phyloP scores from a whole-genome alignment of 2,113 vertebrate species.

The Castor canadensis region DNA sequence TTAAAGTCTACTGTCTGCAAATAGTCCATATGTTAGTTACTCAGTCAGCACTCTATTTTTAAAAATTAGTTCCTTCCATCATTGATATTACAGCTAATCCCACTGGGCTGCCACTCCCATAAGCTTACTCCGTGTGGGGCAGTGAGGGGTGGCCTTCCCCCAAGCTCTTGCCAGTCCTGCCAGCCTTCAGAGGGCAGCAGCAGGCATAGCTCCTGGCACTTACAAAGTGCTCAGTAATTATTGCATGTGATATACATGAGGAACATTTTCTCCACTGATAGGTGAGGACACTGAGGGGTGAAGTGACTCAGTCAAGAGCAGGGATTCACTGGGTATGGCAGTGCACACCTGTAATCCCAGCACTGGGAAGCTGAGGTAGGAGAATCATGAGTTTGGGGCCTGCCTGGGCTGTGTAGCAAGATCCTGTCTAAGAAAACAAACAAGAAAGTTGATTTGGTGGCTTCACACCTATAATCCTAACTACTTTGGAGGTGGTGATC shows the following conservation, averaged over 20 bases:
- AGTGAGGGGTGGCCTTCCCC: background rate
- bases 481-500: too few species aligned
- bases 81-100: background rate
- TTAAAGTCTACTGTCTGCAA: background rate
- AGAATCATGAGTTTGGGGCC: too few species aligned
- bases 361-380: too few species aligned
- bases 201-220: background rate
- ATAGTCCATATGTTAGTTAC: background rate
- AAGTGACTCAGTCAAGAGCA: background rate
- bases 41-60: background rate
- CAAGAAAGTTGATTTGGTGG: too few species aligned
- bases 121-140: background rate
- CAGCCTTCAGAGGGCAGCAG: background rate
- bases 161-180: background rate
- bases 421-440: too few species aligned
- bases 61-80: background rate
- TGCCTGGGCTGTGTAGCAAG: too few species aligned
- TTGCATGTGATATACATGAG: background rate
- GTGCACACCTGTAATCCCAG: too few species aligned
- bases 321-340: too few species aligned
- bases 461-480: too few species aligned
- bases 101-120: fast-evolving
- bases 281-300: background rate
- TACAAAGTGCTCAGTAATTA: background rate
- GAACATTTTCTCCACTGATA: background rate